Evolutionary conservation across 2,113 vertebrate species (phyloP).

Genomic region (Lonchura striata): DNA sequence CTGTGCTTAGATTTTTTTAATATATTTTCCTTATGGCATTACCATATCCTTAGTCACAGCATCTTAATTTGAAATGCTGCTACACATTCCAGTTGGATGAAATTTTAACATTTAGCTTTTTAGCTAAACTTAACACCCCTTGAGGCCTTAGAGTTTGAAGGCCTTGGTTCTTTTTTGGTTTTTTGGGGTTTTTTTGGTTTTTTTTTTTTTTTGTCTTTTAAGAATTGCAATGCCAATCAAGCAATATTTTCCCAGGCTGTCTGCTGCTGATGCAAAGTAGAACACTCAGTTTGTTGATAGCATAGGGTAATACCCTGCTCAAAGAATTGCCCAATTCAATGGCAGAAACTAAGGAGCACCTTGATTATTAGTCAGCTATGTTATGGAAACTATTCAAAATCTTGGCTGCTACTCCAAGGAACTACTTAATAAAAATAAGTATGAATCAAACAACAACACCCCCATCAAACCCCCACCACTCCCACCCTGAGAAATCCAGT

Average conservation of each 20-base stretch:
- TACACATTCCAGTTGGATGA: neutral
- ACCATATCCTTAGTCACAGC: neutral
- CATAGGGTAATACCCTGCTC: neutral
- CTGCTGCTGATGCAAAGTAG: neutral
- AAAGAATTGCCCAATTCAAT: neutral
- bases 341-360: neutral
- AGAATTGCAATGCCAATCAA: neutral
- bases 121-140: neutral
- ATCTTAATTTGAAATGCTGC: neutral
- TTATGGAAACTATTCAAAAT: neutral
- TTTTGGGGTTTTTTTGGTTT: neutral
- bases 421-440: neutral
- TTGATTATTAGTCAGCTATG: neutral
- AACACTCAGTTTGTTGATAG: neutral
- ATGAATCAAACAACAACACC: neutral
- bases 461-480: neutral
- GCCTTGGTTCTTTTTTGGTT: too few species aligned
- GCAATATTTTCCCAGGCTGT: slow-evolving; percentile 26
- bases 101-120: neutral
- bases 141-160: neutral
- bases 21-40: neutral
- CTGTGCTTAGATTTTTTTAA: neutral
- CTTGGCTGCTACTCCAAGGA: neutral
- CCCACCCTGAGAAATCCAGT: neutral
- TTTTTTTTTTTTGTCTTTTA: neutral